Conservation (phyloP, 1,140 invertebrate species). For the Saccostrea glomerata region DNA sequence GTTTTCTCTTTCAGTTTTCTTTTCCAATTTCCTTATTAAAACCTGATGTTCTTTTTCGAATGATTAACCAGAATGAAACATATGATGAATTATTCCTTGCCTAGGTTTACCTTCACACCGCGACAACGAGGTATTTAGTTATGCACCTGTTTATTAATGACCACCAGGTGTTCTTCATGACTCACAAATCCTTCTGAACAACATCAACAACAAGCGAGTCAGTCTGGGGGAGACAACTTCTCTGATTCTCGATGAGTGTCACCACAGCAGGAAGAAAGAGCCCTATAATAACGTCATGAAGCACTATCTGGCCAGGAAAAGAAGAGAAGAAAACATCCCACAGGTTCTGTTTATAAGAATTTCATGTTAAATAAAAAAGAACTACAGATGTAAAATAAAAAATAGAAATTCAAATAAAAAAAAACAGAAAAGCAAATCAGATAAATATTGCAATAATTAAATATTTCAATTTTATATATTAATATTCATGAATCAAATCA, state of each 20-base stretch:
- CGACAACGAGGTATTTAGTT: background rate
- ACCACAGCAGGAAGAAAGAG: conserved; percentile 74
- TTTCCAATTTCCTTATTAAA: too few species aligned
- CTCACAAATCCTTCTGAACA: conserved; percentile 72
- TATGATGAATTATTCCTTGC: background rate
- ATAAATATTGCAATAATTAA: too few species aligned
- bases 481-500: too few species aligned
- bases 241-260: conserved; percentile 78
- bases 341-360: background rate
- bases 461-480: too few species aligned
- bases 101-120: conserved; percentile 1
- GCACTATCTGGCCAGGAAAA: conserved; percentile 60
- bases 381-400: too few species aligned
- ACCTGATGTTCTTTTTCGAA: too few species aligned
- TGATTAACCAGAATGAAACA: background rate
- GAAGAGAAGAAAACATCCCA: background rate
- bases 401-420: too few species aligned
- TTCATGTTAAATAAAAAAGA: too few species aligned
- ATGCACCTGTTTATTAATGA: conserved; percentile 61
- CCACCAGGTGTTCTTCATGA: conserved; percentile 70
- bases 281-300: conserved; percentile 75
- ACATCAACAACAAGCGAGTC: conserved; percentile 60
- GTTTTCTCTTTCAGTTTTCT: too few species aligned
- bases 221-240: conserved; percentile 63
- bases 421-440: too few species aligned